A percentile compares a stretch with the other conserved stretches of the same genome.
Evolutionary conservation across 2,113 vertebrate genomes (phyloP).

Genomic region (Aspiorhynchus laticeps): DNA sequence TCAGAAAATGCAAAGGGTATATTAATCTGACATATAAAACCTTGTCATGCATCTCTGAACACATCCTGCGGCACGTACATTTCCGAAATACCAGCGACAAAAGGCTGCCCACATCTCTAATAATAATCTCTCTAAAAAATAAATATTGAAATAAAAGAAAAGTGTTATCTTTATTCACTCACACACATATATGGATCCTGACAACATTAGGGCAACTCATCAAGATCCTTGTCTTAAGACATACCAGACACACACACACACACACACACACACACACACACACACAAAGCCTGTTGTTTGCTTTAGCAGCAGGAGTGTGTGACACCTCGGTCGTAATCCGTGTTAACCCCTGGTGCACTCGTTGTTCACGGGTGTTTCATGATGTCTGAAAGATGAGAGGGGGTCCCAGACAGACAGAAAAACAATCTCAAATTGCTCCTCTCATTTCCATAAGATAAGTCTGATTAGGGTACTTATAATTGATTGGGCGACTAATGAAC

Average conservation of each 20-base stretch:
- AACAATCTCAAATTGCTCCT: slow-evolving; percentile 72
- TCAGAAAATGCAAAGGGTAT: slow-evolving; percentile 51
- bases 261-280: slow-evolving; percentile 1
- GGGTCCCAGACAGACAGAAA: slow-evolving; percentile 72
- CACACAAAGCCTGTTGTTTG: slow-evolving; percentile 64
- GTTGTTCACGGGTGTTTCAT: slow-evolving; percentile 69
- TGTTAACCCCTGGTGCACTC: slow-evolving; percentile 71
- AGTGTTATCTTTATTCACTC: background rate
- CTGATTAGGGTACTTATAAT: slow-evolving; percentile 48
- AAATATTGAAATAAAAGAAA: background rate
- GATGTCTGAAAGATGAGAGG: slow-evolving; percentile 74
- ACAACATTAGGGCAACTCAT: slow-evolving; percentile 43
- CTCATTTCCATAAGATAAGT: slow-evolving; percentile 72
- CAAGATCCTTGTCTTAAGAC: background rate
- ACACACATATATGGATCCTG: slow-evolving; percentile 4
- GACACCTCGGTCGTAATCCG: slow-evolving; percentile 75
- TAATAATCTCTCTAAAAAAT: background rate
- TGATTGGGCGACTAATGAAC: slow-evolving; percentile 56
- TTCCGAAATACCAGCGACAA: background rate
- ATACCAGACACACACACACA: slow-evolving; percentile 43
- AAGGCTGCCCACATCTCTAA: slow-evolving; percentile 7
- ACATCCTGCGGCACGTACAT: slow-evolving; percentile 6
- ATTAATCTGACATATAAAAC: slow-evolving; percentile 24
- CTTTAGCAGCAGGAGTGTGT: slow-evolving; percentile 71
- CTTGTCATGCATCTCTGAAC: slow-evolving; percentile 7